Conservation (phyloP, 2,113 vertebrate genomes). For the Ictidomys tridecemlineatus region DNA sequence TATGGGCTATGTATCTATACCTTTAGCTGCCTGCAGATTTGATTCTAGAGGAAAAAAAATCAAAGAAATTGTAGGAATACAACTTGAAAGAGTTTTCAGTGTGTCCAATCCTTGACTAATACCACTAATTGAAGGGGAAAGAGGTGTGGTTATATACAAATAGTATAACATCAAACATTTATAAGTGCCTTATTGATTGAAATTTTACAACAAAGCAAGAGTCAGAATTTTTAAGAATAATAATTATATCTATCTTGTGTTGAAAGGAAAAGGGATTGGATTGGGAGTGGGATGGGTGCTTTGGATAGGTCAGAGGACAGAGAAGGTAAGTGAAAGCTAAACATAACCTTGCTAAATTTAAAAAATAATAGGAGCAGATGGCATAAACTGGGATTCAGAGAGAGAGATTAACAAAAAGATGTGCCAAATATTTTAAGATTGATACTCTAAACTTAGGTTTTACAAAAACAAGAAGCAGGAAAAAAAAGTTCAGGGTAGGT, state of each 20-base stretch:
- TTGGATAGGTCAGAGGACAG: neutral
- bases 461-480: neutral
- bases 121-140: neutral
- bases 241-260: neutral
- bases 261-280: neutral
- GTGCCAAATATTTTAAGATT: slow-evolving; percentile 16
- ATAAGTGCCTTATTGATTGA: neutral
- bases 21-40: neutral
- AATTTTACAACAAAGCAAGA: neutral
- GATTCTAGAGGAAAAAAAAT: neutral
- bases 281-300: neutral
- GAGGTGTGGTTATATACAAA: neutral
- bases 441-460: neutral
- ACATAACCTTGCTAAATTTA: neutral
- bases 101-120: neutral
- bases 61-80: neutral
- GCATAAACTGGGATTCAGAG: neutral
- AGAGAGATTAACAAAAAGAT: neutral
- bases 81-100: neutral
- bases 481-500: neutral
- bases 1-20: neutral
- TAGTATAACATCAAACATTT: neutral
- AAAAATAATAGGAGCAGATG: neutral
- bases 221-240: slow-evolving; percentile 18
- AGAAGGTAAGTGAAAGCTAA: neutral